Base-by-base conservation (phyloP, 2,888 invertebrate genomes). In the Idaea dimidiata region DNA sequence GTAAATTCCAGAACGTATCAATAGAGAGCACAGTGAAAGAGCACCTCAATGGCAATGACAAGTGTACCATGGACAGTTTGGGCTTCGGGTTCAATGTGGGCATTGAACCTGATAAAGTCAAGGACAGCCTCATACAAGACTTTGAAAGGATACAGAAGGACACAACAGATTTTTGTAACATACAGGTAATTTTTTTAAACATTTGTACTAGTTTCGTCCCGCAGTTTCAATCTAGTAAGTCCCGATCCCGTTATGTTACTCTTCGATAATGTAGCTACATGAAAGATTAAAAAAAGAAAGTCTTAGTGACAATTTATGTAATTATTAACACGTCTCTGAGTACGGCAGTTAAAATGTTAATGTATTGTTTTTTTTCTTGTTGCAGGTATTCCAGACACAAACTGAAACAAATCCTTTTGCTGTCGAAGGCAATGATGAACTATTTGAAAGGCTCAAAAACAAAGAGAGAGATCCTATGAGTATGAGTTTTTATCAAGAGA, bases 381-480 rank as follows among this genome's bases (percentile, higher is more conserved):
- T 80, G 4, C 83, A 93, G 91, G 91, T 92, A 75, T 89, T 89
- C 79, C 91, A 89, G 72, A 79, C 89, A 71, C 86, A 90, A 66
- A 81, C 86, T 72, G 91, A 93, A 83, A 86, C 87, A 68, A 91
- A 91, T 82, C 90, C 91, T 56, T 91, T 90, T 74, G 84, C 84
- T n/a, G 72, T 78, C 61, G 92, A 91, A 68, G 84, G 83, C 59
- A 88, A 91, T 74, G 89, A 93, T 71, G 93, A 90, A 77, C 77
- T 93, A 62, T 87, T 91, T 73, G 90, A 93, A 81, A 87, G 93
- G 71, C 83, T 92, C 68, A 93, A 93, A 80, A 93, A 90, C 71
- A 94, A 94, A 77, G 94, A 94, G 76, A 85, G 93, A 64, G 94
- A 94, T 84, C 94, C 94, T 16, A 94, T 94, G 94, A 94, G 94